Conservation (phyloP, 92 coral and sea anemone species). For the Muricea muricata region DNA sequence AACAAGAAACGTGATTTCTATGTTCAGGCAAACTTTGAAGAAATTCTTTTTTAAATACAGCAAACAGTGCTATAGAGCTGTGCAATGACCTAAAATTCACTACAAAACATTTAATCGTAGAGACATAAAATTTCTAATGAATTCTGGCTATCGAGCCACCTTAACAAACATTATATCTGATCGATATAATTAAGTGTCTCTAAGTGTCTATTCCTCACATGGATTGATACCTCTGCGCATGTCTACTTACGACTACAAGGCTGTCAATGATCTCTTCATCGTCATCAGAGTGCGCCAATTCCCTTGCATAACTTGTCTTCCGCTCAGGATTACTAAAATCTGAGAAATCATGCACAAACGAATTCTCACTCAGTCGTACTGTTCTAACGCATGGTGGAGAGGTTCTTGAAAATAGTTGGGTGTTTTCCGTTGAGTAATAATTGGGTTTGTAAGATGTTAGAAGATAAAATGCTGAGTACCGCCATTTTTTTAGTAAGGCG, state of each 20-base stretch:
- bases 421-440: background rate
- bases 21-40: too few species aligned
- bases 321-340: background rate
- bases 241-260: background rate
- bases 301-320: background rate
- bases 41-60: too few species aligned
- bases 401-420: background rate
- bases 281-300: background rate
- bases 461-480: background rate
- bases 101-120: too few species aligned
- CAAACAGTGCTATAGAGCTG: too few species aligned
- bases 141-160: too few species aligned
- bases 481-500: background rate
- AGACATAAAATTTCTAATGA: too few species aligned
- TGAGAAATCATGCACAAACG: constrained; percentile 34
- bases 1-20: too few species aligned
- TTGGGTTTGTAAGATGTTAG: background rate
- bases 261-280: background rate
- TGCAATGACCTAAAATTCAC: too few species aligned
- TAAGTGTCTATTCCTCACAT: too few species aligned
- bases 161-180: too few species aligned
- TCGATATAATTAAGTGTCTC: too few species aligned
- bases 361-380: constrained; percentile 3
- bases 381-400: background rate
- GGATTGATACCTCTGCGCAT: too few species aligned